Evolutionary conservation across 2,113 vertebrate species (phyloP).

Genomic region (Pachyramphus minor): DNA sequence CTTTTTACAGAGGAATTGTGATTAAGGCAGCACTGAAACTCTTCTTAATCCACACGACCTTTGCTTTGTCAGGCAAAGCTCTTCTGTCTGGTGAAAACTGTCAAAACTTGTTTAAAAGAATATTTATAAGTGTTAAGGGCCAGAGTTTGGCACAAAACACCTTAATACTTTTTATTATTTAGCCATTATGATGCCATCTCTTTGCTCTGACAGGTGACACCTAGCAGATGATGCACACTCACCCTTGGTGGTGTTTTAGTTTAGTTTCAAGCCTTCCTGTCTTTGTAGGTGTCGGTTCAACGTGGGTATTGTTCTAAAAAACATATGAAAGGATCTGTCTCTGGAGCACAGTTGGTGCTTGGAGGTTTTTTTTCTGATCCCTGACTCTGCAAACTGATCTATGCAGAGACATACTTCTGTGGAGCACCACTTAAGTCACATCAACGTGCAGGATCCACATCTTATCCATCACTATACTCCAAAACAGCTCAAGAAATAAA

Average conservation of each 20-base stretch:
- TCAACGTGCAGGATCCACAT: not conserved
- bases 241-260: not conserved
- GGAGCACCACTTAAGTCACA: not conserved
- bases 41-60: not conserved
- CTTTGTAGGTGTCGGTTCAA: not conserved
- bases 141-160: not conserved
- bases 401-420: not conserved
- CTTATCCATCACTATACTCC: not conserved
- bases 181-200: not conserved
- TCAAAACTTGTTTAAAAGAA: not conserved
- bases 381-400: not conserved
- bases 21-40: not conserved
- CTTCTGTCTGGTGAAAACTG: not conserved
- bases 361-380: not conserved
- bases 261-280: not conserved
- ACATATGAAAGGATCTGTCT: not conserved
- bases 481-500: not conserved
- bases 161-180: not conserved
- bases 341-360: not conserved
- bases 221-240: accelerated
- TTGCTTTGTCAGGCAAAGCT: not conserved
- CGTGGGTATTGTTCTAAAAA: not conserved
- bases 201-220: not conserved
- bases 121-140: not conserved
- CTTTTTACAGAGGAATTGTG: not conserved